These are phyloP conservation scores for Philereme vetulata DNA, from an alignment of 2,888 invertebrate species.

Conservation along the genomic window DNA sequence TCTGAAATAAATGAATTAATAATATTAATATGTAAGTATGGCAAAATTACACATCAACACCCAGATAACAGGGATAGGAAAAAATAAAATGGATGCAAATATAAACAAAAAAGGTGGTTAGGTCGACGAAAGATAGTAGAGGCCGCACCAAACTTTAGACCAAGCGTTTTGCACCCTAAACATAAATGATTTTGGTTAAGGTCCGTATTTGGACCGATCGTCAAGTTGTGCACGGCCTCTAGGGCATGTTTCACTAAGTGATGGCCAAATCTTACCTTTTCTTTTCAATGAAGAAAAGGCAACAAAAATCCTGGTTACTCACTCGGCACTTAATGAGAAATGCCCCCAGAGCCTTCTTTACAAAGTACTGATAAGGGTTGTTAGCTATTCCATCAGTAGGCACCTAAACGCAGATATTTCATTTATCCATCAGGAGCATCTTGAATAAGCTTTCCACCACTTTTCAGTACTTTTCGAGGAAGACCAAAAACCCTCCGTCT, in stretches of 20 bases:
- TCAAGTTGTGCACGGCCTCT: slow-evolving; percentile 9
- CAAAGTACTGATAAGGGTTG: too few species aligned
- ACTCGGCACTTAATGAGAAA: too few species aligned
- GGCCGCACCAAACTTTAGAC: slow-evolving; percentile 6
- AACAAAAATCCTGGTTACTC: too few species aligned
- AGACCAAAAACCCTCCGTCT: slow-evolving; percentile 18
- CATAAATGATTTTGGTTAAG: background rate
- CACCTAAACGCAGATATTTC: too few species aligned
- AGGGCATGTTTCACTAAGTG: background rate
- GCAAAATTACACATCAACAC: too few species aligned
- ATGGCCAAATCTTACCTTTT: too few species aligned
- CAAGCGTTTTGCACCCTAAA: too few species aligned
- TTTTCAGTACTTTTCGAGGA: too few species aligned
- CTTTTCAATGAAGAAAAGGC: slow-evolving; percentile 5
- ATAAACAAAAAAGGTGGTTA: slow-evolving; percentile 18
- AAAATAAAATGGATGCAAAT: slow-evolving; percentile 9
- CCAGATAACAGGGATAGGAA: slow-evolving; percentile 3
- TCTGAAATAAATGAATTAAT: background rate
- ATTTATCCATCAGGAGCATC: too few species aligned
- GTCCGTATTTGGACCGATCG: background rate
- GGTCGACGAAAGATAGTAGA: slow-evolving; percentile 21
- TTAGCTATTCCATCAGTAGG: too few species aligned
- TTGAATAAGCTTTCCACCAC: too few species aligned
- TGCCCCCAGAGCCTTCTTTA: too few species aligned
- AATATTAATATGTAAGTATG: background rate